Evolutionary conservation across 53 echinoderm and acorn worm species (phyloP).

Genomic region (Apostichopus leukothele): DNA sequence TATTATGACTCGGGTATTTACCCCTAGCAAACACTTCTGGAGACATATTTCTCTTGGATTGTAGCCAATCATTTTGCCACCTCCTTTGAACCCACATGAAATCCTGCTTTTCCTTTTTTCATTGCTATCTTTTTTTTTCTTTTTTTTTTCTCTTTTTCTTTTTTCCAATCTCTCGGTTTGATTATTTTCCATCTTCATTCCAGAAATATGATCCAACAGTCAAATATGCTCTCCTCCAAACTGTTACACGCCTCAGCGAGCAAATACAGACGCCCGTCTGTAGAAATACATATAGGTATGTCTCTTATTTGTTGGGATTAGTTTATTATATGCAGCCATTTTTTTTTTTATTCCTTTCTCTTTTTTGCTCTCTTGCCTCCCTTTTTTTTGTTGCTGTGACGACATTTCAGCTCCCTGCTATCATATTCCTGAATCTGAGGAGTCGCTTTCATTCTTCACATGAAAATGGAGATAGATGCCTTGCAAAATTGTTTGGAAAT

Average conservation of each 20-base stretch:
- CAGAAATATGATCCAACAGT: conserved; percentile 47
- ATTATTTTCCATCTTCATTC: conserved; percentile 46
- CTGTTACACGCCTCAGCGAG: conserved; percentile 34
- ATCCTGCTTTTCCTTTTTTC: not conserved
- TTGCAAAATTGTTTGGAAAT: conserved; percentile 46
- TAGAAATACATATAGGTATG: conserved; percentile 46
- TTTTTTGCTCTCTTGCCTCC: not conserved
- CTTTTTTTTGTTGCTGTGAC: not conserved
- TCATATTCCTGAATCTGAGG: conserved; percentile 37
- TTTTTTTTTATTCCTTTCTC: not conserved
- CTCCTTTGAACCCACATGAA: conserved; percentile 30
- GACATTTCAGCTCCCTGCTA: conserved; percentile 18
- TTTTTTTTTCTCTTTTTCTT: conserved; percentile 38
- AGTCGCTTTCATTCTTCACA: conserved; percentile 35
- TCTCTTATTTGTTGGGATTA: conserved; percentile 43
- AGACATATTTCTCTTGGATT: conserved; percentile 28
- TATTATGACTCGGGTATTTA: conserved; percentile 16
- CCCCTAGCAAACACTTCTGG: conserved; percentile 31
- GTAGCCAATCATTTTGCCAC: conserved; percentile 39
- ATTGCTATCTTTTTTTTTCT: conserved; percentile 3
- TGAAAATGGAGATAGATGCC: conserved; percentile 39
- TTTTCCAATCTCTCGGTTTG: conserved; percentile 33
- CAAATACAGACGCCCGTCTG: conserved; percentile 44
- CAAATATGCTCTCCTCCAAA: conserved; percentile 43
- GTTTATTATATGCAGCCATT: conserved; percentile 31